A percentile compares a stretch with the other conserved stretches of the same genome.
Conservation (phyloP, 2,888 invertebrate genomes). For the Rapana venosa region DNA sequence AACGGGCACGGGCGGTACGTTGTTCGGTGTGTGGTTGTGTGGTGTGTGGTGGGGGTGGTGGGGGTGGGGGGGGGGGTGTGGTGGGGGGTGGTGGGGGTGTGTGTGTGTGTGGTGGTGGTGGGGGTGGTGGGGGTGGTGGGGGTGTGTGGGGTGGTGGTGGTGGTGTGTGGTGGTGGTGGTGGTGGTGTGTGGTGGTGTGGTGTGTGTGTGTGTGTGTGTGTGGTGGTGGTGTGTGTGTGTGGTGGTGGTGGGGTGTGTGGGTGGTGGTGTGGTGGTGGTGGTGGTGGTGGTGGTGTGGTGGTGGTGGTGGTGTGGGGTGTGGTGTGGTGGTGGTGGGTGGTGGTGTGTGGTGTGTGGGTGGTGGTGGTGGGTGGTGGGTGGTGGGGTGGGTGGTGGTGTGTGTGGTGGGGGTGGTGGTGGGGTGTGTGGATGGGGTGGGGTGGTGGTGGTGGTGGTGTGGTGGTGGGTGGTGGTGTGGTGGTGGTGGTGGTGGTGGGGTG, state of each 20-base stretch:
- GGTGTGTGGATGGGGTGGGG: too few relatives aligned
- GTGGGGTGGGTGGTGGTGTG: neutral
- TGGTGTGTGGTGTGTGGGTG: neutral
- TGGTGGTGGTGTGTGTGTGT: neutral
- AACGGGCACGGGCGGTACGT: slow-evolving; percentile 36
- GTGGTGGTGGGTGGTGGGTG: too few relatives aligned
- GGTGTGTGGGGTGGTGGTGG: too few relatives aligned
- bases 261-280: neutral
- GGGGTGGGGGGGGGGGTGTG: neutral
- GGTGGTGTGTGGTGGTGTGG: neutral
- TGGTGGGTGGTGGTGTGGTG: neutral
- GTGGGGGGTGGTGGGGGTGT: neutral
- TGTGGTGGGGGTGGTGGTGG: neutral
- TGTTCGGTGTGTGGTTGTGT: neutral
- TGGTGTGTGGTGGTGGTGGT: neutral
- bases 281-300: too few relatives aligned
- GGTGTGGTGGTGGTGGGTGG: neutral
- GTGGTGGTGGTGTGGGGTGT: too few relatives aligned
- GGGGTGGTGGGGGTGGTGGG: neutral
- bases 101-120: neutral
- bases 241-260: neutral
- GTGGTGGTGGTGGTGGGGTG: neutral
- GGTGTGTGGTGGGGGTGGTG: neutral
- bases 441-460: neutral
- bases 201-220: too few relatives aligned